Evolutionary conservation across 1,140 invertebrate genomes (phyloP).

Genomic region (Physella acuta): DNA sequence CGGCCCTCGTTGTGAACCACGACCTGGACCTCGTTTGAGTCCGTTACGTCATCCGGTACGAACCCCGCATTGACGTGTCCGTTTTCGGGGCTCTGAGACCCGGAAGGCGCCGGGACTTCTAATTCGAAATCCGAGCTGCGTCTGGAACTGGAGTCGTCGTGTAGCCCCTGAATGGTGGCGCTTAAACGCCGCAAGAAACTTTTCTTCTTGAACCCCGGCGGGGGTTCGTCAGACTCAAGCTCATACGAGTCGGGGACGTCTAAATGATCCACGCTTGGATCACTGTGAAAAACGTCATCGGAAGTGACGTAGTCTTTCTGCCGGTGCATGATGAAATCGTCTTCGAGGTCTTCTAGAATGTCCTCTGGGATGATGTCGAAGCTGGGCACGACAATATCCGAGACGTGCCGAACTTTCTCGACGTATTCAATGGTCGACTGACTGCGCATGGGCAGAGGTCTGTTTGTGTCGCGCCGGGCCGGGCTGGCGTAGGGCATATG

Average conservation of each 20-base stretch:
- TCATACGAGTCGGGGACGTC: not conserved
- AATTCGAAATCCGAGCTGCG: not conserved
- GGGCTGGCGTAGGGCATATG: not conserved
- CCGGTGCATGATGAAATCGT: not conserved
- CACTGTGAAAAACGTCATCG: not conserved
- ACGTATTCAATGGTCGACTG: not conserved
- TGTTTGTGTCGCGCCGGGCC: not conserved
- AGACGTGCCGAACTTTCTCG: not conserved
- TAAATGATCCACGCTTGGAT: not conserved
- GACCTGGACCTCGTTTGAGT: not conserved
- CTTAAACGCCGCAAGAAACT: not conserved
- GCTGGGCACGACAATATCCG: not conserved
- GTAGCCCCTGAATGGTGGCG: not conserved
- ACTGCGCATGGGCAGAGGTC: not conserved
- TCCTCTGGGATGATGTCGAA: conserved; percentile 5
- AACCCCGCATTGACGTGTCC: not conserved
- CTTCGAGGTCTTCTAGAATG: not conserved
- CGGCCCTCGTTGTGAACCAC: not conserved
- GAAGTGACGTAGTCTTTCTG: no score
- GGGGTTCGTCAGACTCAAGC: not conserved
- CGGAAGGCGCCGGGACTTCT: not conserved
- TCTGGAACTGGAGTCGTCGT: not conserved
- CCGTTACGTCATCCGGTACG: not conserved
- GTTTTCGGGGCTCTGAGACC: not conserved
- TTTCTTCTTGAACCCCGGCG: not conserved